Evolutionary conservation across 2,888 invertebrate species (phyloP).

Genomic region (Chironomus riparius): DNA sequence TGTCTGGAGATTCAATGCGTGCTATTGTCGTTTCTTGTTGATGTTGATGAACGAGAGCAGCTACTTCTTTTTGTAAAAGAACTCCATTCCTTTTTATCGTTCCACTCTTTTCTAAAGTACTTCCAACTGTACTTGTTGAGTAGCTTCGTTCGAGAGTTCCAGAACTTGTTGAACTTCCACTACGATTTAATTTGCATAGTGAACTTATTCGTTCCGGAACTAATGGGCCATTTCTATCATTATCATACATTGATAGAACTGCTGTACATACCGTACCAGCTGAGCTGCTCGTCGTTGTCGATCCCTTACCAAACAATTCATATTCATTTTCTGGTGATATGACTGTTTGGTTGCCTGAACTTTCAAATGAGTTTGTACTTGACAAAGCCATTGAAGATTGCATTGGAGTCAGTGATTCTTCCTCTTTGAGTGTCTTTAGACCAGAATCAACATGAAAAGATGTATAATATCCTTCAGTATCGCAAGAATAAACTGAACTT

Average conservation of each 20-base stretch:
- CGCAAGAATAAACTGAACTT: slow-evolving; percentile 87
- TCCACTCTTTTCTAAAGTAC: slow-evolving; percentile 42
- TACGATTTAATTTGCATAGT: slow-evolving; percentile 50
- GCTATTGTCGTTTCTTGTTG: slow-evolving; percentile 42
- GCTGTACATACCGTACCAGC: slow-evolving; percentile 85
- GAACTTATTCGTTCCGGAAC: slow-evolving; percentile 79
- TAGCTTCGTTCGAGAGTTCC: slow-evolving; percentile 51
- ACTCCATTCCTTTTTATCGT: slow-evolving; percentile 42
- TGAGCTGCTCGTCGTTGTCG: slow-evolving; percentile 83
- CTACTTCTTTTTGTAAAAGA: slow-evolving; percentile 46
- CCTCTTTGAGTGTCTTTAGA: slow-evolving; percentile 73
- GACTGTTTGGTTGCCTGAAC: slow-evolving; percentile 59
- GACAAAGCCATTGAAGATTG: slow-evolving; percentile 58
- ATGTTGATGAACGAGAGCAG: slow-evolving; percentile 48
- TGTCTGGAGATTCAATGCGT: slow-evolving; percentile 69
- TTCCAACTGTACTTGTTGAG: slow-evolving; percentile 42
- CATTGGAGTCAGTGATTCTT: slow-evolving; percentile 62
- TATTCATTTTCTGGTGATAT: slow-evolving; percentile 77
- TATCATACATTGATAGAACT: slow-evolving; percentile 55
- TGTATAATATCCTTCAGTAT: slow-evolving; percentile 95
- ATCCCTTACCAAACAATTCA: slow-evolving; percentile 83
- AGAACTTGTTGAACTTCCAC: slow-evolving; percentile 46
- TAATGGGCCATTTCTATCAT: slow-evolving; percentile 59
- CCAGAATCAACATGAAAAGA: slow-evolving; percentile 96
- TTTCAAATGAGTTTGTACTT: slow-evolving; percentile 56